Conservation (phyloP, 1,140 invertebrate genomes). For the Leptinotarsa texana region DNA sequence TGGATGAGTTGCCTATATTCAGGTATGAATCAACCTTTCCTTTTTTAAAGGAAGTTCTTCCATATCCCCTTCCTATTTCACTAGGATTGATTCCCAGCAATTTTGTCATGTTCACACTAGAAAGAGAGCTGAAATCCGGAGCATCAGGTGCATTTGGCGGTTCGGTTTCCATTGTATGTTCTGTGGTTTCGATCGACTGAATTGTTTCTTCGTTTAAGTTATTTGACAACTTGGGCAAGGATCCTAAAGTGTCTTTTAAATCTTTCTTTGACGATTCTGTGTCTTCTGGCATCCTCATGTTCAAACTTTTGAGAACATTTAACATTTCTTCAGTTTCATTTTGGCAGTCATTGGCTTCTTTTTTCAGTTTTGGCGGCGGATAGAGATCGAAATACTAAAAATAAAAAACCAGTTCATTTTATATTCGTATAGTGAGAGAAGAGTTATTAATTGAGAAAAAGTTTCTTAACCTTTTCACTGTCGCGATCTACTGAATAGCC, state of each 20-base stretch:
- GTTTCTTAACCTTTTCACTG: too few relatives aligned
- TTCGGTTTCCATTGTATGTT: background rate
- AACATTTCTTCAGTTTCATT: conserved; percentile 21
- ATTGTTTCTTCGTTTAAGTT: background rate
- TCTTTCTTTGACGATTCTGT: background rate
- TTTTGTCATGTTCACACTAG: background rate
- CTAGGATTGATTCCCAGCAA: background rate
- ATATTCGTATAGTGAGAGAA: too few relatives aligned
- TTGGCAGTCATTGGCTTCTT: conserved; percentile 13
- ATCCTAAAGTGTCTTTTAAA: background rate
- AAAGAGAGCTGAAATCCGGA: background rate
- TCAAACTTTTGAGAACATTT: conserved; percentile 11
- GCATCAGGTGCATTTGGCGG: background rate
- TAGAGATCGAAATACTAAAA: conserved; percentile 19
- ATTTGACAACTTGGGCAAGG: background rate
- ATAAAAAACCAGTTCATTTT: background rate
- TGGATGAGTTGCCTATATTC: background rate
- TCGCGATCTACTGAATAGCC: too few relatives aligned
- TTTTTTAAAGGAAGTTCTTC: background rate
- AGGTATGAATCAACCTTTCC: background rate
- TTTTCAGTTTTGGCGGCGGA: conserved; percentile 16
- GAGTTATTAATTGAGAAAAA: too few relatives aligned
- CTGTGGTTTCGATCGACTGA: background rate
- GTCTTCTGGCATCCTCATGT: conserved; percentile 10
- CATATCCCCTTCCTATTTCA: background rate